Evolutionary conservation across 2,888 invertebrate genomes (phyloP).

Genomic region (Tachina lurida): DNA sequence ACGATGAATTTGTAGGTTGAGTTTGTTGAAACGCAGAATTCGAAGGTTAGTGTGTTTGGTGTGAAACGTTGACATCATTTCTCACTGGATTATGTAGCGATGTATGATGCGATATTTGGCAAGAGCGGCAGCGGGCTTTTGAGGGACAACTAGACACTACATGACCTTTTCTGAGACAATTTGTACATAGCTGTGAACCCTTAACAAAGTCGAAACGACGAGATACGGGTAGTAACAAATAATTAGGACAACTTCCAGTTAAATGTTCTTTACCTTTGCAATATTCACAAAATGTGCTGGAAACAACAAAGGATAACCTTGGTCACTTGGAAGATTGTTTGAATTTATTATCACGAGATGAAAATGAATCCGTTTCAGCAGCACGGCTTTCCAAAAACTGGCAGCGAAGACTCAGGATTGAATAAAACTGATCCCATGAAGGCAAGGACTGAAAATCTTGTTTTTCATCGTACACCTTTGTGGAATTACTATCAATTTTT

Average conservation of each 20-base stretch:
- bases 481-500: slow-evolving; percentile 37
- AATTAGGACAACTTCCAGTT: background rate
- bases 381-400: background rate
- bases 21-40: background rate
- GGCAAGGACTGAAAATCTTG: slow-evolving; percentile 38
- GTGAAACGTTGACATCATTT: no score
- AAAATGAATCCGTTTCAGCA: background rate
- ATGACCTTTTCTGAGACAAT: slow-evolving; percentile 41
- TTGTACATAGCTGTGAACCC: background rate
- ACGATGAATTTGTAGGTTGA: background rate
- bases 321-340: background rate
- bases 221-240: slow-evolving; percentile 3
- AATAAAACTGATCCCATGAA: slow-evolving; percentile 19
- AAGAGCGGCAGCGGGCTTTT: slow-evolving; percentile 30
- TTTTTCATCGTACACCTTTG: slow-evolving; percentile 38
- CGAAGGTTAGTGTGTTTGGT: no score
- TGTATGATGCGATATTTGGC: slow-evolving; percentile 29
- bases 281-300: slow-evolving; percentile 22
- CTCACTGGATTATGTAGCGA: slow-evolving; percentile 5
- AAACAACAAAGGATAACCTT: slow-evolving; percentile 12
- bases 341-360: background rate
- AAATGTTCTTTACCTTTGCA: slow-evolving; percentile 25
- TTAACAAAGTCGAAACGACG: slow-evolving; percentile 27
- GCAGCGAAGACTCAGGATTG: background rate
- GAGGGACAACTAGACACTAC: slow-evolving; percentile 16